A percentile compares a stretch with the other conserved stretches of the same genome.
These are phyloP conservation scores for Uropetala carovei DNA, from an alignment of 2,888 invertebrate genomes.

Conservation along the genomic window DNA sequence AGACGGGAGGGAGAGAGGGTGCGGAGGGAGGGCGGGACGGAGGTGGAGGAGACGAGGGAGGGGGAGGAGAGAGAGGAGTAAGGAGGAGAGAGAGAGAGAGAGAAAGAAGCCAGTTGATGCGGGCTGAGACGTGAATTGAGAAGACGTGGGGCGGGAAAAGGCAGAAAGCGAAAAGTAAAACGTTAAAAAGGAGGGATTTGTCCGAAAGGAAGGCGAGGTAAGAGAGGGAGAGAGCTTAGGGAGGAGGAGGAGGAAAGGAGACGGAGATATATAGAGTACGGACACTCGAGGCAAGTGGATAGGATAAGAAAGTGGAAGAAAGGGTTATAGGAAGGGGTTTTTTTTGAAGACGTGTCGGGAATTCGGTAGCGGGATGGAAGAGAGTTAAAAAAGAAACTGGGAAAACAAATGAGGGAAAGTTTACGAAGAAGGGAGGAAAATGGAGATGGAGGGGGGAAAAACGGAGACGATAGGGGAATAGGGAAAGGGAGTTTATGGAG, in stretches of 20 bases:
- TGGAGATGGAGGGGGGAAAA: constrained; percentile 5
- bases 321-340: background rate
- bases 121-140: constrained; percentile 58
- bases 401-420: background rate
- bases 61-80: constrained; percentile 56
- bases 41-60: constrained; percentile 34
- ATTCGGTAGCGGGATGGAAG: background rate
- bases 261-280: background rate
- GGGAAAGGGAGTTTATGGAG: background rate
- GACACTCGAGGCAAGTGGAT: background rate
- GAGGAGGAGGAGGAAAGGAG: background rate
- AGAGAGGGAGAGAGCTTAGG: constrained; percentile 29
- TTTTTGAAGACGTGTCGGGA: background rate
- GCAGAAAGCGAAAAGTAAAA: constrained; percentile 17
- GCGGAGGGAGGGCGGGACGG: background rate
- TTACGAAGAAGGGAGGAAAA: background rate
- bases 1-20: background rate
- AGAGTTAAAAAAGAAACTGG: background rate
- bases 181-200: background rate
- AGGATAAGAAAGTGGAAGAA: constrained; percentile 8
- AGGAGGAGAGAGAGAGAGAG: constrained; percentile 53
- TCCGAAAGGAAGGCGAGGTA: constrained; percentile 11
- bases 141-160: constrained; percentile 13
- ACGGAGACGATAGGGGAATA: background rate
- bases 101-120: constrained; percentile 41